Percentiles rank a stretch among this genome's conserved stretches.
Conservation (phyloP, 2,797 vertebrate species). For the Apogon hyalosoma region DNA sequence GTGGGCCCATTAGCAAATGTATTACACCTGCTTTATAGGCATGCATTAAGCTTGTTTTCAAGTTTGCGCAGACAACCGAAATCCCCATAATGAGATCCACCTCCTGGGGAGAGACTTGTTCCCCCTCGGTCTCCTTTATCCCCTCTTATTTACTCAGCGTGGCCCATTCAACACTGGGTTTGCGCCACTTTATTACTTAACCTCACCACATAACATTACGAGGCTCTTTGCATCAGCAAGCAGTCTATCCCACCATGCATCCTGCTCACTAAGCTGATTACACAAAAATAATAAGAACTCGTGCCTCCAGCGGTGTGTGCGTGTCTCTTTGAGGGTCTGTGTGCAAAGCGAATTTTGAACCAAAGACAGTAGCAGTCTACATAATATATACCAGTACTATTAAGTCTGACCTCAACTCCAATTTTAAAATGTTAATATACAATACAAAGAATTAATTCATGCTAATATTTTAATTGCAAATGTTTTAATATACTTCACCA, state of each 20-base stretch:
- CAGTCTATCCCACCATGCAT: constrained; percentile 75
- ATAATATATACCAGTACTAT: constrained; percentile 4
- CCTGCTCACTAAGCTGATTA: constrained; percentile 86
- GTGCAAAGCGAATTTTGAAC: constrained; percentile 37
- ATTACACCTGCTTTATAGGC: constrained; percentile 86
- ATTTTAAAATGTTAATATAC: neutral
- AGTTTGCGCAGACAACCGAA: constrained; percentile 79
- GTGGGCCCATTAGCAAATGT: constrained; percentile 79
- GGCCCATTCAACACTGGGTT: constrained; percentile 80
- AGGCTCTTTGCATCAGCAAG: constrained; percentile 83
- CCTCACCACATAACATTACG: constrained; percentile 79
- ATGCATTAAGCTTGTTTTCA: constrained; percentile 83
- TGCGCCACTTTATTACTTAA: constrained; percentile 87
- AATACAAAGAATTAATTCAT: neutral
- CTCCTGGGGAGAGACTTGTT: constrained; percentile 78
- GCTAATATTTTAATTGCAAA: neutral
- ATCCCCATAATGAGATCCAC: constrained; percentile 87
- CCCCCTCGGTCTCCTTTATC: constrained; percentile 69
- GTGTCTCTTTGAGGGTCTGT: constrained; percentile 44
- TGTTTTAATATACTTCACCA: no score
- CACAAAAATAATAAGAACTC: constrained; percentile 85
- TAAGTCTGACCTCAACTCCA: neutral
- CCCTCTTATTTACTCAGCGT: constrained; percentile 80
- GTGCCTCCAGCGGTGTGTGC: constrained; percentile 73
- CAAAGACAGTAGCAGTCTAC: constrained; percentile 23